These are phyloP conservation scores for Trinectes maculatus DNA, from an alignment of 2,113 vertebrate species.

Conservation along the genomic window DNA sequence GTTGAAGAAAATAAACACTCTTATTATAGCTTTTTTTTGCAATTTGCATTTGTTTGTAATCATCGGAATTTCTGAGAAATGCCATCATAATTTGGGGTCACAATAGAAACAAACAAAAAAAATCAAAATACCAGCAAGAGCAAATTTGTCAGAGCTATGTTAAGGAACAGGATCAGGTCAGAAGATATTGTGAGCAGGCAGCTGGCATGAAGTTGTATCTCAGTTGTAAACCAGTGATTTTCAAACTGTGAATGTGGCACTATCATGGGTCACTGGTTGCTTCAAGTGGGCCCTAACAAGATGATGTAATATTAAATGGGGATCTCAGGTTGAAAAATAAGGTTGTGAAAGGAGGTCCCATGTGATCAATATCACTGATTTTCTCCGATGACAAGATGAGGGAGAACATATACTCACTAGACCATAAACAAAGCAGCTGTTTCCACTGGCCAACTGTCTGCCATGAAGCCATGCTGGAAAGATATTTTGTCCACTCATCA, in stretches of 20 bases:
- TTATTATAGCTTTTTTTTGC: slow-evolving; percentile 15
- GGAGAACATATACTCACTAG: slow-evolving; percentile 19
- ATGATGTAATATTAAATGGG: slow-evolving; percentile 49
- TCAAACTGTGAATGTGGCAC: slow-evolving; percentile 45
- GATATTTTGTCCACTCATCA: neutral
- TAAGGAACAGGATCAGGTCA: slow-evolving; percentile 42
- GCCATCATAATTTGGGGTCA: slow-evolving; percentile 46
- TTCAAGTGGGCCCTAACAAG: slow-evolving; percentile 38
- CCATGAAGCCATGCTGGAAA: neutral
- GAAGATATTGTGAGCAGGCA: slow-evolving; percentile 47
- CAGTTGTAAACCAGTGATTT: slow-evolving; percentile 57
- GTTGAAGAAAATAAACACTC: slow-evolving; percentile 10
- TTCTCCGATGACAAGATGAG: slow-evolving; percentile 16
- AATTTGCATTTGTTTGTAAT: slow-evolving; percentile 33
- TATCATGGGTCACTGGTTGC: slow-evolving; percentile 49
- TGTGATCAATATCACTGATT: slow-evolving; percentile 43
- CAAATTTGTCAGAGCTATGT: slow-evolving; percentile 61
- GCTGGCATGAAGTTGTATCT: slow-evolving; percentile 54
- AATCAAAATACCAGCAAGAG: slow-evolving; percentile 59
- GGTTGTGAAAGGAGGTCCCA: slow-evolving; percentile 25
- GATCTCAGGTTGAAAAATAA: slow-evolving; percentile 42
- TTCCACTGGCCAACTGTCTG: slow-evolving; percentile 7
- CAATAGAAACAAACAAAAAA: slow-evolving; percentile 48
- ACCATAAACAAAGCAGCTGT: slow-evolving; percentile 23
- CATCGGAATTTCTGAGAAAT: slow-evolving; percentile 36